Evolutionary conservation across 2,888 invertebrate genomes (phyloP).

Genomic region (Pegoplata infirma): DNA sequence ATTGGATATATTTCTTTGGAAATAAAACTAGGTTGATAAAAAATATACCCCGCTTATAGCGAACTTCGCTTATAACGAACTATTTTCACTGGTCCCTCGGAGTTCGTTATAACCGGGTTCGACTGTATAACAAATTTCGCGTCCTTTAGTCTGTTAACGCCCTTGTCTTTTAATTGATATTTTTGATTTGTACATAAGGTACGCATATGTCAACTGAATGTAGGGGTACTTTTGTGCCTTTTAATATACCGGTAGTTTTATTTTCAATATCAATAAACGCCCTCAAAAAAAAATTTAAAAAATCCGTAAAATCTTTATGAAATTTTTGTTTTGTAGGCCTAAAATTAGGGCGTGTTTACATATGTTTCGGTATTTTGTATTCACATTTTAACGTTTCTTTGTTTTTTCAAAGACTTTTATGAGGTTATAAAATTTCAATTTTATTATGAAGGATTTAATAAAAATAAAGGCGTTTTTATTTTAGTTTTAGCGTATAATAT

Average conservation of each 20-base stretch:
- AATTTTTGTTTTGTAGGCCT: slow-evolving; percentile 4
- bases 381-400: slow-evolving; percentile 24
- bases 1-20: too few species aligned
- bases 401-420: neutral
- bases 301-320: neutral
- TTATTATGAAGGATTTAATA: neutral
- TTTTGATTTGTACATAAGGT: neutral
- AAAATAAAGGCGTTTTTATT: slow-evolving; percentile 6
- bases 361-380: slow-evolving; percentile 27
- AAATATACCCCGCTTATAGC: too few species aligned
- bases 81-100: too few species aligned
- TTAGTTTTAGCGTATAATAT: neutral
- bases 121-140: slow-evolving; percentile 1
- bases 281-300: slow-evolving; percentile 6
- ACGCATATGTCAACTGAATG: slow-evolving; percentile 17
- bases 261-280: slow-evolving; percentile 35
- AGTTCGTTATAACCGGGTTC: too few species aligned
- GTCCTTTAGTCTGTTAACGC: slow-evolving; percentile 27
- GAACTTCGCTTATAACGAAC: too few species aligned
- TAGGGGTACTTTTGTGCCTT: too few species aligned
- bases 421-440: neutral
- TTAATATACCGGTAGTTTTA: slow-evolving; percentile 22
- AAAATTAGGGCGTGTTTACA: slow-evolving; percentile 31
- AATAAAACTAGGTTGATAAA: too few species aligned
- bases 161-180: neutral